Evolutionary conservation across 64 coral and sea anemone genomes (phyloP).

Genomic region (Astreopora myriophthalma): DNA sequence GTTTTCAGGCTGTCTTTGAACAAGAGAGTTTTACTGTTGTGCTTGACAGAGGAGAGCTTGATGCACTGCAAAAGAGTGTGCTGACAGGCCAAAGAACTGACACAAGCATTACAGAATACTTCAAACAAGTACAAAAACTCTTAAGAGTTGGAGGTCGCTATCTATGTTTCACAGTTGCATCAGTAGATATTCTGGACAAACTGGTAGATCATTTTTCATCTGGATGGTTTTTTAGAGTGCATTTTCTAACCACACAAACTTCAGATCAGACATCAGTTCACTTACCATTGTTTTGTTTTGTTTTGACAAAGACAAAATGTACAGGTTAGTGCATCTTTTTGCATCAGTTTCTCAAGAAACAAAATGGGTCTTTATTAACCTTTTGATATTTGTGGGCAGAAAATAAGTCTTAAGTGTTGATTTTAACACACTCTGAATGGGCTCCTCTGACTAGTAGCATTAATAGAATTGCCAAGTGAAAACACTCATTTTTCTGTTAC

Average conservation of each 20-base stretch:
- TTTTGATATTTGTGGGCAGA: too few species aligned
- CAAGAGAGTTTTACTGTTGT: conserved; percentile 75
- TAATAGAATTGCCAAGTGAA: too few species aligned
- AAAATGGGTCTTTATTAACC: too few species aligned
- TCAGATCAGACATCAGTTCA: conserved; percentile 22
- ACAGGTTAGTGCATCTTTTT: conserved; percentile 39
- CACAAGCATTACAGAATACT: conserved; percentile 59
- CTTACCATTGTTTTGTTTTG: conserved; percentile 89
- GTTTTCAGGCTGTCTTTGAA: conserved; percentile 75
- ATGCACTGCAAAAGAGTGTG: conserved; percentile 40
- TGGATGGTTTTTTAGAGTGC: conserved; percentile 92
- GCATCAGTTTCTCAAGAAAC: too few species aligned
- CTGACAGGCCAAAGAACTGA: background rate
- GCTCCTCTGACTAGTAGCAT: too few species aligned
- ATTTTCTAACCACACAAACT: conserved; percentile 41
- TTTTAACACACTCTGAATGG: too few species aligned
- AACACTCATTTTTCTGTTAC: too few species aligned
- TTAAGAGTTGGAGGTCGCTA: conserved; percentile 83
- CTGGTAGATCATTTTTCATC: conserved; percentile 76
- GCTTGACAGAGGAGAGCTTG: conserved; percentile 84
- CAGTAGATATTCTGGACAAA: conserved; percentile 78
- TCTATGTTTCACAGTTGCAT: conserved; percentile 84
- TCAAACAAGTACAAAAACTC: conserved; percentile 64
- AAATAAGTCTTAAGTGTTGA: too few species aligned
- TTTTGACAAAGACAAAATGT: conserved; percentile 97